Percentiles rank a stretch among this genome's conserved stretches.
Evolutionary conservation across 2,888 invertebrate species (phyloP).

Genomic region (Torymus auratus): DNA sequence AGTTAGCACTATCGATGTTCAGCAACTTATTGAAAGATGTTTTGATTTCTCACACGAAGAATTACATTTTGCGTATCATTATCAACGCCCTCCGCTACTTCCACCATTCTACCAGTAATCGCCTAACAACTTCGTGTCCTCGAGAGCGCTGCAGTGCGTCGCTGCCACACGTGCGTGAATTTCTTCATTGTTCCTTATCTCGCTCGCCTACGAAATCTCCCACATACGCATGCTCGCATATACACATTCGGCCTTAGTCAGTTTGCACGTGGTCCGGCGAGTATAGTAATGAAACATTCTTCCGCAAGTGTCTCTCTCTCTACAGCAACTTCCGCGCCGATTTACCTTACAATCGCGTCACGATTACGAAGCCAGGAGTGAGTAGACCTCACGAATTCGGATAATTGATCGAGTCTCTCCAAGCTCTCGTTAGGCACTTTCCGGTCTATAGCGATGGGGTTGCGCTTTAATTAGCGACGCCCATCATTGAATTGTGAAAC

Average conservation of each 20-base stretch:
- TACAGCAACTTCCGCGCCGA: conserved; percentile 1
- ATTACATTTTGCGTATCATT: not conserved
- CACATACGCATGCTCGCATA: not conserved
- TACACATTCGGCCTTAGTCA: conserved; percentile 5
- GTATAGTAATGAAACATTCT: too few relatives aligned
- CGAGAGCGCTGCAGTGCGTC: not conserved
- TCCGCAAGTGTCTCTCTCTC: too few relatives aligned
- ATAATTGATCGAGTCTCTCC: too few relatives aligned
- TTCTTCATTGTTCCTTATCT: conserved; percentile 56
- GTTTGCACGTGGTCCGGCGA: not conserved
- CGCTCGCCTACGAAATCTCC: not conserved
- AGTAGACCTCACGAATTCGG: not conserved
- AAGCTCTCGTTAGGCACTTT: too few relatives aligned
- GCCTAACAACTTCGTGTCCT: conserved; percentile 17
- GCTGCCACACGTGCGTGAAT: conserved; percentile 32
- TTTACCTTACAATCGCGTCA: conserved; percentile 20
- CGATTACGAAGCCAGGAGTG: not conserved
- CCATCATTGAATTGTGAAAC: too few relatives aligned
- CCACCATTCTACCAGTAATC: not conserved
- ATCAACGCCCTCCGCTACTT: conserved; percentile 4
- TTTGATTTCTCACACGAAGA: too few relatives aligned
- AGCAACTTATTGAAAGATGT: too few relatives aligned
- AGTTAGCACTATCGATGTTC: too few relatives aligned
- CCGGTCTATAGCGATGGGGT: too few relatives aligned
- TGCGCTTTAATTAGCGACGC: too few relatives aligned